These are phyloP conservation scores for Tyto alba DNA, from an alignment of 2,113 vertebrate species.

Conservation along the genomic window DNA sequence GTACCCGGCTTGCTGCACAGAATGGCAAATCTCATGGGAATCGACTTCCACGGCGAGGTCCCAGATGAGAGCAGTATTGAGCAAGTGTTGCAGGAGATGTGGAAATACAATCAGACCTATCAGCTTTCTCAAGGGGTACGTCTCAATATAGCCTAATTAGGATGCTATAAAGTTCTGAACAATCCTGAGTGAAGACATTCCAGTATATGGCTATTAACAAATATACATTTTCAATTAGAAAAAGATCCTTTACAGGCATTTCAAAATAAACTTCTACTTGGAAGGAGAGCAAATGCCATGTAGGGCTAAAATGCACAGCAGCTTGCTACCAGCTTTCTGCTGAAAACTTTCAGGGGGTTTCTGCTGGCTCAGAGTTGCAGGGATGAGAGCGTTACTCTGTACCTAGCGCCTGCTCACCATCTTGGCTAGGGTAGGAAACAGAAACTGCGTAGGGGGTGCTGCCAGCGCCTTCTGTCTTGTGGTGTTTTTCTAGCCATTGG, in stretches of 20 bases:
- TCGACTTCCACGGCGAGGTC: conserved; percentile 84
- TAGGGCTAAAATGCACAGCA: neutral
- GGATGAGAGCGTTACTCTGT: neutral
- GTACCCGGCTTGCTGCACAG: conserved; percentile 84
- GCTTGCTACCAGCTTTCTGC: neutral
- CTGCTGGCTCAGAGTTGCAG: too few relatives aligned
- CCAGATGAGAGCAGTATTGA: conserved; percentile 76
- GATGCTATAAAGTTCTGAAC: neutral
- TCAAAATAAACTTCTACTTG: neutral
- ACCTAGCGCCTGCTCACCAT: neutral
- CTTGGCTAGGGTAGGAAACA: neutral
- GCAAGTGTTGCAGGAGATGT: conserved; percentile 86
- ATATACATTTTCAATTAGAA: neutral
- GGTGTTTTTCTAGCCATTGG: neutral
- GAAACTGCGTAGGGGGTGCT: neutral
- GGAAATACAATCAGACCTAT: conserved; percentile 97
- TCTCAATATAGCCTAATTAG: neutral
- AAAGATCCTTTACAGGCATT: neutral
- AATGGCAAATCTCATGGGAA: conserved; percentile 87
- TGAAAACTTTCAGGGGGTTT: fast-evolving
- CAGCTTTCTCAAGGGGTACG: conserved; percentile 87
- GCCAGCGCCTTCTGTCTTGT: neutral
- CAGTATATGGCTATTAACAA: neutral
- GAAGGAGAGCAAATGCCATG: neutral
- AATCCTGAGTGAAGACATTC: neutral